phyloP scores from a whole-genome alignment of 2,113 vertebrate species.

The Mionectes macconnelli region DNA sequence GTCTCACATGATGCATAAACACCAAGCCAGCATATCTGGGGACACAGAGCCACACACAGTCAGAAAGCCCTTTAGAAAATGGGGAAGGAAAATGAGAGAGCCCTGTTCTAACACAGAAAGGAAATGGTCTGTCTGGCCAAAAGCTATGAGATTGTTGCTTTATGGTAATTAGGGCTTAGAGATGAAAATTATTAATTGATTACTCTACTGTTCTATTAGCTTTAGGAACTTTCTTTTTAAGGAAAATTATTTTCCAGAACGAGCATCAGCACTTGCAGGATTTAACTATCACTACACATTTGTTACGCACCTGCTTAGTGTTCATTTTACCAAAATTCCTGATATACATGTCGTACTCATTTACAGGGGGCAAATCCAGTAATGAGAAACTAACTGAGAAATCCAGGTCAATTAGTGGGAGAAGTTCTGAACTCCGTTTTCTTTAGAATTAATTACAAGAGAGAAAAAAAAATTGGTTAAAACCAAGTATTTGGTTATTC shows the following conservation, averaged over 20 bases:
- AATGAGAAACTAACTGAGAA: conserved; percentile 86
- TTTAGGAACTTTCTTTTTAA: background rate
- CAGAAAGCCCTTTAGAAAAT: background rate
- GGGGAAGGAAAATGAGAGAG: background rate
- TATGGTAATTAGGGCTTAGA: background rate
- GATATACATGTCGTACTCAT: conserved; percentile 95
- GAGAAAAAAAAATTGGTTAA: conserved; percentile 13
- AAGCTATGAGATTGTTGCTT: background rate
- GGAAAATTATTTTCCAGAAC: background rate
- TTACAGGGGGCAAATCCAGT: conserved; percentile 90
- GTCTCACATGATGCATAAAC: background rate
- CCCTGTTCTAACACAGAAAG: background rate
- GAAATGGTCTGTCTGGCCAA: background rate
- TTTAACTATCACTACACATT: background rate
- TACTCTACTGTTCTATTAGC: background rate
- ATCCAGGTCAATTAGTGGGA: conserved; percentile 90
- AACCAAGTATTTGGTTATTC: background rate
- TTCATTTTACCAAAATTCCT: conserved; percentile 89
- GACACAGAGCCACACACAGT: background rate
- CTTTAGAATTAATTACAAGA: conserved; percentile 67
- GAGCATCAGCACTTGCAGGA: background rate
- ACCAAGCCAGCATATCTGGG: background rate
- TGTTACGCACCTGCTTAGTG: conserved; percentile 86
- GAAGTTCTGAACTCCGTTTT: conserved; percentile 85
- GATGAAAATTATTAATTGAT: background rate